A percentile compares a stretch with the other conserved stretches of the same genome.
phyloP scores from a whole-genome alignment of 2,888 invertebrate genomes.

The Geotrupes spiniger region DNA sequence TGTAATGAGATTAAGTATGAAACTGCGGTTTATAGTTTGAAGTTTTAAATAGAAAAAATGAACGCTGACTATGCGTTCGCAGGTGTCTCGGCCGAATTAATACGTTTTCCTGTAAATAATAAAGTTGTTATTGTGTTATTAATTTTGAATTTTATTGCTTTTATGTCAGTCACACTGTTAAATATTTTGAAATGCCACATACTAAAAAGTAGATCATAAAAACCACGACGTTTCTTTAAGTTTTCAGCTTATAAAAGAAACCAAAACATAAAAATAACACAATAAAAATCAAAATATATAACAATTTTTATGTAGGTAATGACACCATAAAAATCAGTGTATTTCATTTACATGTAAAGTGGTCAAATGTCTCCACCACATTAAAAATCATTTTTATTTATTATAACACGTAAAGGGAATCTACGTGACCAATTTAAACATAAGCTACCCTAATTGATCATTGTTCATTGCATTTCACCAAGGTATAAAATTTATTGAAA shows the following conservation, averaged over 20 bases:
- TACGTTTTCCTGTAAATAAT: conserved; percentile 15
- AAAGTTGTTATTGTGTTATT: conserved; percentile 13
- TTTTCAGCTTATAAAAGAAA: background rate
- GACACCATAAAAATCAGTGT: too few relatives aligned
- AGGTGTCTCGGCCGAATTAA: conserved; percentile 17
- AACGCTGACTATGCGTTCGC: conserved; percentile 8
- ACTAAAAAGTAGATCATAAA: conserved; percentile 5
- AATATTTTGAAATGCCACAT: conserved; percentile 15
- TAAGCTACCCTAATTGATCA: too few relatives aligned
- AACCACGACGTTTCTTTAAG: too few relatives aligned
- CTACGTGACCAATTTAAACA: too few relatives aligned
- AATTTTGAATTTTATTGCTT: conserved; percentile 13
- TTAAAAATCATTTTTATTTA: too few relatives aligned
- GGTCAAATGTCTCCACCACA: too few relatives aligned
- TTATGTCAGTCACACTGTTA: conserved; percentile 13
- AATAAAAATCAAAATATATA: background rate
- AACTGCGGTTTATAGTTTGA: background rate
- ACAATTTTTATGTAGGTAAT: too few relatives aligned
- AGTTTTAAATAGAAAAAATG: conserved; percentile 4
- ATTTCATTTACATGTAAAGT: too few relatives aligned
- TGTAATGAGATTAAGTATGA: conserved; percentile 4
- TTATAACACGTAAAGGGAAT: too few relatives aligned
- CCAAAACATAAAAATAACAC: background rate
- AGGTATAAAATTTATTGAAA: too few relatives aligned
- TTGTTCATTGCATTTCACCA: too few relatives aligned